Evolutionary conservation across 1,140 invertebrate genomes (phyloP), one percentile per base, ranked within the genome.

Genomic region (Meloidogyne floridensis): DNA sequence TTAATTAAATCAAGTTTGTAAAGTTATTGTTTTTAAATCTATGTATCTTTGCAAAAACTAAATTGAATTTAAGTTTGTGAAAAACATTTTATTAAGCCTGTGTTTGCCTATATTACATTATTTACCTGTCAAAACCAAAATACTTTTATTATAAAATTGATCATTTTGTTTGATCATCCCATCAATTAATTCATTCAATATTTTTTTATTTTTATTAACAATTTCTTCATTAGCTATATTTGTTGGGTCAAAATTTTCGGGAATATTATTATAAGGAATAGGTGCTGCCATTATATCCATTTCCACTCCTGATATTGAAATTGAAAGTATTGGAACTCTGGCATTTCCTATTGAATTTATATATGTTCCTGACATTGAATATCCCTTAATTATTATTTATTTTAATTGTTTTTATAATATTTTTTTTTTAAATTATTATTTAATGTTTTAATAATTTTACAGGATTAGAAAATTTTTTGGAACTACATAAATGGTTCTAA

Each of bases 131-230:
- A 65, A 65, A 65, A 65, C 59, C n/a, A 65, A 65, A 65, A 65
- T 65, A 65, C n/a, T 65, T 65, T 18, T 65, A 65, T 65, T 65
- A 65, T 7, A 65, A 65, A 65, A 65, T 65, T n/a, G 59, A n/a
- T 65, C n/a, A 65, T 65, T 65, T 65, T 65, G 59, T 65, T 65
- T 65, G n/a, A 65, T 65, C 15, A 65, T n/a, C n/a, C 2, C n/a
- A n/a, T n/a, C n/a, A 65, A 65, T 65, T 6, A 65, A 65, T 65
- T 65, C n/a, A 65, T 65, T n/a, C 7, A 65, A 65, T 65, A 65
- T n/a, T n/a, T n/a, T 65, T n/a, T n/a, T n/a, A 65, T 65, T 65
- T 65, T 65, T 65, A 65, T 65, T 65, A 13, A 65, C n/a, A n/a
- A 7, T n/a, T 7, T n/a, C 7, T 65, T 65, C 59, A 65, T 65